Percentiles rank a stretch among this genome's conserved stretches.
Conservation (phyloP, 1,140 invertebrate genomes). For the Nasonia giraulti region DNA sequence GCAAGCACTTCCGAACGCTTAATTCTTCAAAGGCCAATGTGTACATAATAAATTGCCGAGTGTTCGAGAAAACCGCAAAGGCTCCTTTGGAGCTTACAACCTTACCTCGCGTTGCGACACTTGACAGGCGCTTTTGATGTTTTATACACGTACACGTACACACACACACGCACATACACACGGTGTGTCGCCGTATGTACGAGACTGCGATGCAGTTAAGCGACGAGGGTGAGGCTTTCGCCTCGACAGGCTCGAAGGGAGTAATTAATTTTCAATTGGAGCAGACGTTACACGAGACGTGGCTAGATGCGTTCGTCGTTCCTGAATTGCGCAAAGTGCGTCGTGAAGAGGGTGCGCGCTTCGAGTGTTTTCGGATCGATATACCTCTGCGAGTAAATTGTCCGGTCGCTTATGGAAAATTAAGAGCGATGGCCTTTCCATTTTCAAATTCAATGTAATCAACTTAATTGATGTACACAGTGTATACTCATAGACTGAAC, state of each 20-base stretch:
- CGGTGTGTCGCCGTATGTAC: too few species aligned
- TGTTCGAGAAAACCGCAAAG: not conserved
- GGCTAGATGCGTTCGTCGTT: conserved; percentile 38
- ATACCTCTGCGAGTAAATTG: not conserved
- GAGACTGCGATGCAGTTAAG: too few species aligned
- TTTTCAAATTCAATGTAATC: too few species aligned
- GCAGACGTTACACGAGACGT: not conserved
- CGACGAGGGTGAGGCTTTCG: not conserved
- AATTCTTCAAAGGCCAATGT: not conserved
- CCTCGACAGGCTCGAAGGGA: conserved; percentile 5
- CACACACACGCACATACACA: not conserved
- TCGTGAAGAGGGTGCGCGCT: not conserved
- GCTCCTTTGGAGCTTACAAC: not conserved
- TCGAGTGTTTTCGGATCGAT: not conserved
- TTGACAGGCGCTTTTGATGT: not conserved
- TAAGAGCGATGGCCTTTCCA: not conserved
- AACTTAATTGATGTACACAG: too few species aligned
- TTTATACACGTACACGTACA: not conserved
- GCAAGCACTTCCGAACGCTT: not conserved
- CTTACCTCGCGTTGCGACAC: too few species aligned
- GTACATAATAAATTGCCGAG: not conserved
- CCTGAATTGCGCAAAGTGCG: conserved; percentile 6
- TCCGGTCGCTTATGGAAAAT: not conserved
- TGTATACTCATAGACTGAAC: too few species aligned
- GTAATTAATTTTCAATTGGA: conserved; percentile 54